Conservation (phyloP, 1,140 invertebrate species). For the Drosophila tristis region DNA sequence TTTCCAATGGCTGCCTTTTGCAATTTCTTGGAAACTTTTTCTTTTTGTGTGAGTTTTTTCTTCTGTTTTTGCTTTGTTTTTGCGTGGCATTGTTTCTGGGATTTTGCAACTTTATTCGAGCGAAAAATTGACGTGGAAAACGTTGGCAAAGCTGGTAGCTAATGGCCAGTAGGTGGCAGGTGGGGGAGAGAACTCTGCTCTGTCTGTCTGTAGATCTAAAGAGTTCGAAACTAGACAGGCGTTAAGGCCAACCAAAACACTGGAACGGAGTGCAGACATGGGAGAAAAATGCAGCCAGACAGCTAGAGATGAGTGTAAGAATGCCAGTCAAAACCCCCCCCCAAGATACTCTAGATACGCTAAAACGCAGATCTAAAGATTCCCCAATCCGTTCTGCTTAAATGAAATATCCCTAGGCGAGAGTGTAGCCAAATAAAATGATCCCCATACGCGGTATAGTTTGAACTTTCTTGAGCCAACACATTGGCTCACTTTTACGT, state of each 20-base stretch:
- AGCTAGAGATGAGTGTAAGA: no score
- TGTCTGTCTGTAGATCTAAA: slow-evolving; percentile 17
- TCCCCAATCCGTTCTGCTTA: no score
- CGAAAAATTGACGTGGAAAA: slow-evolving; percentile 65
- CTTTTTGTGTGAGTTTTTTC: no score
- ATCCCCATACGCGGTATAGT: neutral
- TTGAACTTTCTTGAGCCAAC: no score
- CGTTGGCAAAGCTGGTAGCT: neutral
- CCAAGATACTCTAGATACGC: neutral
- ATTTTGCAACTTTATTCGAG: slow-evolving; percentile 64
- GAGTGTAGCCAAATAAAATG: no score
- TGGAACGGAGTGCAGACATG: slow-evolving; percentile 13
- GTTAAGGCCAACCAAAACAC: slow-evolving; percentile 18
- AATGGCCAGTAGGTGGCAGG: neutral
- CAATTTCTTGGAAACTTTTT: slow-evolving; percentile 64
- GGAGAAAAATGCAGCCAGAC: neutral
- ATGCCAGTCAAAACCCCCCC: no score
- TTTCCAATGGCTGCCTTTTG: slow-evolving; percentile 67
- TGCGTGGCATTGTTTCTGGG: slow-evolving; percentile 25
- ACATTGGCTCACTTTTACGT: no score
- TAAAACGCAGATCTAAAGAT: no score
- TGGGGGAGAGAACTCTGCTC: slow-evolving; percentile 7
- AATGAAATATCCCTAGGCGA: no score
- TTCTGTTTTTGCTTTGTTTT: no score
- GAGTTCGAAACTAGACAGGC: slow-evolving; percentile 33